phyloP scores from a whole-genome alignment of 35 echinoderm and acorn worm genomes.

The Lytechinus variegatus region DNA sequence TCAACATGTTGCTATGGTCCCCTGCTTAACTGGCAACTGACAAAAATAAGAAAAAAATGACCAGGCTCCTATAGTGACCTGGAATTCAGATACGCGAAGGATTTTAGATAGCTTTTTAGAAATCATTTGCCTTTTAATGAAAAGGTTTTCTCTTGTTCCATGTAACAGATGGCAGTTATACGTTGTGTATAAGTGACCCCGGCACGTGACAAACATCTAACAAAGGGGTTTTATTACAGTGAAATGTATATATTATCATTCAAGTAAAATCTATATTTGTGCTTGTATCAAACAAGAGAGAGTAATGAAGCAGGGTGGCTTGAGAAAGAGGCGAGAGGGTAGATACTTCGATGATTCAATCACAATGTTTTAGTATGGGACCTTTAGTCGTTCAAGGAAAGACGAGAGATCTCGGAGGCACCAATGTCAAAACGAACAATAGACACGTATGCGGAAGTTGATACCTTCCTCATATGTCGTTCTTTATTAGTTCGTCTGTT shows the following conservation, averaged over 20 bases:
- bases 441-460: slow-evolving; percentile 44
- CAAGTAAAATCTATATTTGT: not conserved
- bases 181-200: not conserved
- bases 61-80: not conserved
- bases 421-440: slow-evolving; percentile 28
- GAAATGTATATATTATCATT: not conserved
- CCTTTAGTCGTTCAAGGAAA: not conserved
- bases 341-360: not conserved
- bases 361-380: not conserved
- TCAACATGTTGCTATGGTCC: slow-evolving; percentile 37
- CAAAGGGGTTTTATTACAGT: not conserved
- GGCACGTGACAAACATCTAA: not conserved
- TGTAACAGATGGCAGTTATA: not conserved
- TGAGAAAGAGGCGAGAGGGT: not conserved
- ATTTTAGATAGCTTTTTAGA: not conserved
- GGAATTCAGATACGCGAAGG: not conserved
- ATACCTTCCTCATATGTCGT: slow-evolving; percentile 9
- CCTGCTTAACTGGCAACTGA: not conserved
- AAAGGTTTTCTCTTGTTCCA: not conserved
- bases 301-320: not conserved
- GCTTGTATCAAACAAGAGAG: not conserved
- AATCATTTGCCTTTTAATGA: not conserved
- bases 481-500: not conserved
- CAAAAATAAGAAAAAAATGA: not conserved
- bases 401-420: not conserved